Percentiles rank a stretch among this genome's conserved stretches.
Evolutionary conservation across 2,113 vertebrate genomes (phyloP).

Genomic region (Cariama cristata): DNA sequence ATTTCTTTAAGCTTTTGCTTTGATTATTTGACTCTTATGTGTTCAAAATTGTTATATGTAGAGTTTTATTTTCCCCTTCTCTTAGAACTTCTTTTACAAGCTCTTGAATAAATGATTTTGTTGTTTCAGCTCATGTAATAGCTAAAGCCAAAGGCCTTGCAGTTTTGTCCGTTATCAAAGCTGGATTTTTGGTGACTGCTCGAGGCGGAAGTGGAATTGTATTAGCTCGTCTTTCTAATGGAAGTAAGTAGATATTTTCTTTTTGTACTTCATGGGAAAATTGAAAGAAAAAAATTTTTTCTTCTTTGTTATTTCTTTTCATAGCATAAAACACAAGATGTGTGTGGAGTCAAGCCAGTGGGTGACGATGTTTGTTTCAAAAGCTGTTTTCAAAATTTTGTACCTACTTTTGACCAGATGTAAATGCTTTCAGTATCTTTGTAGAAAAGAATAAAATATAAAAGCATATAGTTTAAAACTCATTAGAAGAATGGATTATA

Average conservation of each 20-base stretch:
- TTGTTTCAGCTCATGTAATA: constrained; percentile 88
- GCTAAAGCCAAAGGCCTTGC: constrained; percentile 95
- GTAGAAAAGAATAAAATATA: not conserved
- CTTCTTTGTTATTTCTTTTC: not conserved
- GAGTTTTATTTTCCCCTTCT: not conserved
- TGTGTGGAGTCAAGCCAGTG: not conserved
- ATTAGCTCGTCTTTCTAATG: constrained; percentile 86
- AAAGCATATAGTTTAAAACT: not conserved
- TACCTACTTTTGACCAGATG: not conserved
- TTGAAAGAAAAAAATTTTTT: not conserved
- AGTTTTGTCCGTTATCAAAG: constrained; percentile 93
- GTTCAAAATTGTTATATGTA: not conserved
- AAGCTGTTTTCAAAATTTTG: not conserved
- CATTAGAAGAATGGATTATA: not conserved
- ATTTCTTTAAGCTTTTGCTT: not conserved
- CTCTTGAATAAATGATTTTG: not conserved
- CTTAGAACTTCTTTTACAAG: not conserved
- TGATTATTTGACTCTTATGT: accelerated
- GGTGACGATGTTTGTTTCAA: not conserved
- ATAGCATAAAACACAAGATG: not conserved
- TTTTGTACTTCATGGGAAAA: not conserved
- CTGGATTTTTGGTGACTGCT: constrained; percentile 94
- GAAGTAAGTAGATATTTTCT: constrained; percentile 81
- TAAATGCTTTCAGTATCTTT: not conserved
- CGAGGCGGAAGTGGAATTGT: constrained; percentile 95